Evolutionary conservation across 2,113 vertebrate species (phyloP), one percentile per base, ranked within the genome.

Genomic region (Leptosomus discolor): DNA sequence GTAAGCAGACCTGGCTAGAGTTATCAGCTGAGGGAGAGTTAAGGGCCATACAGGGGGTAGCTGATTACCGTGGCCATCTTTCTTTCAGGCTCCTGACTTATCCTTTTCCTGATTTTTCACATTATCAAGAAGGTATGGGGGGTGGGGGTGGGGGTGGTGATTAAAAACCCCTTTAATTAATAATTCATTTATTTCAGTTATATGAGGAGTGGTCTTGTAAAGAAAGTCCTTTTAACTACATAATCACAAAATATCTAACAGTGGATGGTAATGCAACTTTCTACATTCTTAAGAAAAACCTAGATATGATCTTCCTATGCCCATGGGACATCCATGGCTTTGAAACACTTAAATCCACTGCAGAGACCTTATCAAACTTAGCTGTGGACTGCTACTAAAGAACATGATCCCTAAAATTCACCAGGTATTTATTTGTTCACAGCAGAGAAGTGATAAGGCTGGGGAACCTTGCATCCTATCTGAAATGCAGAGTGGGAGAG

Each of bases 41-140:
- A 6, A 12, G 30, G 60, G 32, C 4, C 22, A 2, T 7, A 14
- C 16, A 22, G 41, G 12, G 5, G 24, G 12, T 1, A 73, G 7
- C 30, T 76, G 2, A 27, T 12, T n/a, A 32, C 41, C 4, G 0
- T 7, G 12, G 5, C 11, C 26, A 1, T 60, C 43, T 58, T 27
- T 22, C 54, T 73, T 51, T 46, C 48, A 60, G 41, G 1, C n/a
- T 63, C 27, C 75, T 71, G 43, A 11, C 32, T 77, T 65, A 13
- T 0, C 11, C 54, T 74, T 65, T n/a, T 16, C 63, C 13, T 9
- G 23, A 2, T 43, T 83, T 85, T 83, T 41, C 50, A 9, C 21
- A 8, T 48, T 39, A 88, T n/a, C 79, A 67, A 30, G 11, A 22
- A 57, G 54, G 29, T 78, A 29, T 19, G 50, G 37, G 19, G 15